These are phyloP conservation scores for Ariolimax columbianus DNA, from an alignment of 2,888 invertebrate species.

Conservation along the genomic window DNA sequence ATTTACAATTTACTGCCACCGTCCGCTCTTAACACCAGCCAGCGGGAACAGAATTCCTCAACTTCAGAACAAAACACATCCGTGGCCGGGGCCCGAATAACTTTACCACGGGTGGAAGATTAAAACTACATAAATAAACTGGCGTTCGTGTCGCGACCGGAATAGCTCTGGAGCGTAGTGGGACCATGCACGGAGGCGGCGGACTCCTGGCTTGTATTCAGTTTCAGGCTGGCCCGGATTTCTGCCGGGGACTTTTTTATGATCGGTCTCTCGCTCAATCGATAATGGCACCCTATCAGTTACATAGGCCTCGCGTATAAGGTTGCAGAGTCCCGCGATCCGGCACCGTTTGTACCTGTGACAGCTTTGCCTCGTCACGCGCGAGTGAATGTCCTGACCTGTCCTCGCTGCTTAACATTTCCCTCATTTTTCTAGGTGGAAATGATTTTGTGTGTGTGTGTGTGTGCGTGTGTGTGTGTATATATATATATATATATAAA, in stretches of 20 bases:
- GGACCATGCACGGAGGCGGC: constrained; percentile 29
- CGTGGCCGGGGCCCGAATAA: not conserved
- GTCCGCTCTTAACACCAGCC: too few species aligned
- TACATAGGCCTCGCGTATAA: not conserved
- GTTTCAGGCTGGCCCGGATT: constrained; percentile 24
- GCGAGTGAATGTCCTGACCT: not conserved
- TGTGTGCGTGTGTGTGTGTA: too few species aligned
- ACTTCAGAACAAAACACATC: not conserved
- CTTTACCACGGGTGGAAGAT: not conserved
- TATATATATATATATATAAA: too few species aligned
- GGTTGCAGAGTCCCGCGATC: not conserved
- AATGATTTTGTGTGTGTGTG: too few species aligned
- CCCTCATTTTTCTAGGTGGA: not conserved
- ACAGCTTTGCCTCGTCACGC: constrained; percentile 22
- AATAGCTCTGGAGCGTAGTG: not conserved
- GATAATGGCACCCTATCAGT: constrained; percentile 37
- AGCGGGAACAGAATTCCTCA: not conserved
- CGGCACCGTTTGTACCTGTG: constrained; percentile 4
- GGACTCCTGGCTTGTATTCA: constrained; percentile 9
- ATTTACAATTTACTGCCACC: constrained; percentile 11
- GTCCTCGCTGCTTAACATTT: not conserved
- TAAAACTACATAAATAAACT: constrained; percentile 12
- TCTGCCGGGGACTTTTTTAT: constrained; percentile 10
- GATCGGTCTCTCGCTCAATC: constrained; percentile 37
- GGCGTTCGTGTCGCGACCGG: not conserved